A percentile compares a stretch with the other conserved stretches of the same genome.
Conservation (phyloP, 2,113 vertebrate genomes). For the Lampris incognitus region DNA sequence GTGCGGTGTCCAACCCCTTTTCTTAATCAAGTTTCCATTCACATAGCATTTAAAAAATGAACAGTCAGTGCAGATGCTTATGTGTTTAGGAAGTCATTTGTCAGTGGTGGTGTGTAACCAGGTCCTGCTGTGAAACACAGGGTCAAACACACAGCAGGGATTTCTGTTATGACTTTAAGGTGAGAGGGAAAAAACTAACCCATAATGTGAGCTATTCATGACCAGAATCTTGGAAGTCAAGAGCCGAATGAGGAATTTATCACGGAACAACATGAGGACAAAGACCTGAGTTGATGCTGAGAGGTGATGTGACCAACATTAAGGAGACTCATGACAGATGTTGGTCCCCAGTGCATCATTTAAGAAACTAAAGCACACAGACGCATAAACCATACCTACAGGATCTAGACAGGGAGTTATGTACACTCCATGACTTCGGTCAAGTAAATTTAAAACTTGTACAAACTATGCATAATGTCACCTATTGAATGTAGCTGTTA, state of each 20-base stretch:
- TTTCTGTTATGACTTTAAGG: neutral
- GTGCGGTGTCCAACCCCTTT: too few relatives aligned
- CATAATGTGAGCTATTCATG: neutral
- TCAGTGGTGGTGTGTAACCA: neutral
- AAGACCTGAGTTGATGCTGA: too few relatives aligned
- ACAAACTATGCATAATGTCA: too few relatives aligned
- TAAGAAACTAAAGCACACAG: neutral
- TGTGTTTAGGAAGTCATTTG: neutral
- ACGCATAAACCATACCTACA: neutral
- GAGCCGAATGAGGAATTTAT: neutral
- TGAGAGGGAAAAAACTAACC: neutral
- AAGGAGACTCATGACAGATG: neutral
- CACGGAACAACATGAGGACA: too few relatives aligned
- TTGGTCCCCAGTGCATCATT: neutral
- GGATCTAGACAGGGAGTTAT: too few relatives aligned
- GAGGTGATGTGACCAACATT: neutral
- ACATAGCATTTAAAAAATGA: neutral
- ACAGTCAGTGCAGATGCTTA: neutral
- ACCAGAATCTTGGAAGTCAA: neutral
- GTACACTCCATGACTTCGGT: too few relatives aligned
- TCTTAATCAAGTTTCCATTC: too few relatives aligned
- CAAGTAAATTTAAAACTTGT: too few relatives aligned
- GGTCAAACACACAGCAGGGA: neutral
- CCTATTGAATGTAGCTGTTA: too few relatives aligned
- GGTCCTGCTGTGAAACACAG: neutral